A percentile compares a stretch with the other conserved stretches of the same genome.
Evolutionary conservation across 2,888 invertebrate species (phyloP).

Genomic region (Bombyx huttoni): DNA sequence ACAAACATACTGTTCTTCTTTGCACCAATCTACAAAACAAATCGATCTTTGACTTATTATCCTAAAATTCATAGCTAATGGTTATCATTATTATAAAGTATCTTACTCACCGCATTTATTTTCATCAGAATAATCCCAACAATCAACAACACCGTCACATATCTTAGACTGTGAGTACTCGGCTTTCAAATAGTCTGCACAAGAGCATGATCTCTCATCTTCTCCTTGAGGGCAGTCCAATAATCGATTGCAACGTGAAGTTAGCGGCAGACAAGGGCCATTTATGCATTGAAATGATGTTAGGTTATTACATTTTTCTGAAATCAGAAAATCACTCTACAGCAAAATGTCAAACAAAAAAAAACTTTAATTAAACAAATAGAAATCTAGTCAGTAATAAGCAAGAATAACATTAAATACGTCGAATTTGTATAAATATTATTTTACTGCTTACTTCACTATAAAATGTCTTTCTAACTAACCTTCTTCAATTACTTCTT

Average conservation of each 20-base stretch:
- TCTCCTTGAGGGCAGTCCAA: slow-evolving; percentile 79
- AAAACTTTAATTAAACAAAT: background rate
- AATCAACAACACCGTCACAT: slow-evolving; percentile 85
- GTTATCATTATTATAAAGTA: too few relatives aligned
- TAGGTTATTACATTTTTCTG: slow-evolving; percentile 55
- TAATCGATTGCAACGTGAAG: slow-evolving; percentile 79
- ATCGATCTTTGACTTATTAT: background rate
- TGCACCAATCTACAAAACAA: slow-evolving; percentile 78
- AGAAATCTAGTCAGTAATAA: too few relatives aligned
- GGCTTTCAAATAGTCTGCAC: slow-evolving; percentile 81
- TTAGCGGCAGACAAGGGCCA: slow-evolving; percentile 76
- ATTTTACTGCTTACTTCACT: background rate
- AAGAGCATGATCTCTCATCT: slow-evolving; percentile 81
- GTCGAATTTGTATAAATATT: background rate
- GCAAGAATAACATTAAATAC: background rate
- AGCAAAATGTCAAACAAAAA: background rate
- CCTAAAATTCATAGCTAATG: too few relatives aligned
- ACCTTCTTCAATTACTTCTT: slow-evolving; percentile 32
- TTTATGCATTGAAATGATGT: slow-evolving; percentile 74
- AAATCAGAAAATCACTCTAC: slow-evolving; percentile 1
- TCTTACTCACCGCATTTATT: slow-evolving; percentile 77
- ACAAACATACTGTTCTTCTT: slow-evolving; percentile 80
- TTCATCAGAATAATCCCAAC: slow-evolving; percentile 86
- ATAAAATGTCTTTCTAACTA: slow-evolving; percentile 6
- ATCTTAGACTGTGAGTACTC: slow-evolving; percentile 80